Conservation (phyloP, 2,888 invertebrate genomes). For the Chymomyza amoena region DNA sequence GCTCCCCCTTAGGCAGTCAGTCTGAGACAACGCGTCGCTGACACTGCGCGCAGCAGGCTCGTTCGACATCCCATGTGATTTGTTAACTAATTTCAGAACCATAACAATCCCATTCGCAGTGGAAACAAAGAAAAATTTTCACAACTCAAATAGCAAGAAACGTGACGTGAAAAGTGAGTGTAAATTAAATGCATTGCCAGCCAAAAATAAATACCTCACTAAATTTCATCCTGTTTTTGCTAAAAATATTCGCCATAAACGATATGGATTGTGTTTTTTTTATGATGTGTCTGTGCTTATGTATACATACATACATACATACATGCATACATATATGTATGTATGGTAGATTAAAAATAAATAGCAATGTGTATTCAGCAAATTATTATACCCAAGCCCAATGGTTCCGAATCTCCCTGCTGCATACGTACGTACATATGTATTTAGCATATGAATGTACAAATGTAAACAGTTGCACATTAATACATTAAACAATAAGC, state of each 20-base stretch:
- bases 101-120: not conserved
- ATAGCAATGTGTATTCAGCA: constrained; percentile 14
- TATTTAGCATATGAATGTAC: not conserved
- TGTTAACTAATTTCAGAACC: not conserved
- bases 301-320: too few species aligned
- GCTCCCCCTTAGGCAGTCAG: not conserved
- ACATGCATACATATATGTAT: not conserved
- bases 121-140: not conserved
- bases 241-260: constrained; percentile 10
- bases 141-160: not conserved
- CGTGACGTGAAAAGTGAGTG: not conserved
- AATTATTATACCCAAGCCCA: constrained; percentile 18
- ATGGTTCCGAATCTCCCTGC: too few species aligned
- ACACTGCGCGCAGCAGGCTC: not conserved
- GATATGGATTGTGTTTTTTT: too few species aligned
- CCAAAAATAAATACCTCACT: constrained; percentile 48
- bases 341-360: not conserved
- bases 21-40: not conserved
- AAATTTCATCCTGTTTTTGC: constrained; percentile 13
- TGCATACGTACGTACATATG: not conserved
- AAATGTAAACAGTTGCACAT: too few species aligned
- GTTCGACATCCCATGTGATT: not conserved
- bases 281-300: too few species aligned
- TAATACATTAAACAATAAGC: too few species aligned
- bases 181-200: constrained; percentile 11